Evolutionary conservation across 1,140 invertebrate species (phyloP), one percentile per base, ranked within the genome.

Genomic region (Anastatus disparis): DNA sequence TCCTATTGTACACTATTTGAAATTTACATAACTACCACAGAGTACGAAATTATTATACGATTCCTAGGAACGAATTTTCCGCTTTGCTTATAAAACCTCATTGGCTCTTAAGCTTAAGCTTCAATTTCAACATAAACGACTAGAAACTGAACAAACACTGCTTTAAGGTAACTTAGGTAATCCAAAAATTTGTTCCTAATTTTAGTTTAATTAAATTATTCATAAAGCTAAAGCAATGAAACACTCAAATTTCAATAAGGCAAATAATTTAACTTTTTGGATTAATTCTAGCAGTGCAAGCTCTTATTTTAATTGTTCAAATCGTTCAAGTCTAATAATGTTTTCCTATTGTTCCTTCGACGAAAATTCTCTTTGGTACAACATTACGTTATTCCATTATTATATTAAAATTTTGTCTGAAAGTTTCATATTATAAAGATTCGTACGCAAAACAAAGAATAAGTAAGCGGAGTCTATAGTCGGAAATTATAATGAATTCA

Each of bases 321-420:
- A 15, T 35, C 46, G 12, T 40, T 52, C 31, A 9, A 56, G 20
- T 58, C 22, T 29, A 46, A 2, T 53, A 62, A 70, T 66, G 7
- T 13, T 44, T 27, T 53, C 6, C 9, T 50, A 53, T 44, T 42
- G 42, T 0, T 42, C 17, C 31, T 12, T 44, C 35, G 10, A 24
- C 48, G 22, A 42, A 48, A 42, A 20, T 59, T 70, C 17, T 70
- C 67, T 70, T 70, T 70, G 67, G 59, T 70, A 61, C 17, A 56
- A 63, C 13, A 50, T 2, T 31, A 17, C 38, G 17, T 56, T 46
- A 44, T 55, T 56, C 31, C 17, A 22, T 50, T 26, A n/a, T 6
- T 63, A 2, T 1, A 63, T 50, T 27, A 22, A 2, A 2, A 64
- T 53, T 38, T 64, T 9, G 8, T 6, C n/a, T 38, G 31, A 52